Evolutionary conservation across 2,797 vertebrate species (phyloP).

Genomic region (Danio choprae): DNA sequence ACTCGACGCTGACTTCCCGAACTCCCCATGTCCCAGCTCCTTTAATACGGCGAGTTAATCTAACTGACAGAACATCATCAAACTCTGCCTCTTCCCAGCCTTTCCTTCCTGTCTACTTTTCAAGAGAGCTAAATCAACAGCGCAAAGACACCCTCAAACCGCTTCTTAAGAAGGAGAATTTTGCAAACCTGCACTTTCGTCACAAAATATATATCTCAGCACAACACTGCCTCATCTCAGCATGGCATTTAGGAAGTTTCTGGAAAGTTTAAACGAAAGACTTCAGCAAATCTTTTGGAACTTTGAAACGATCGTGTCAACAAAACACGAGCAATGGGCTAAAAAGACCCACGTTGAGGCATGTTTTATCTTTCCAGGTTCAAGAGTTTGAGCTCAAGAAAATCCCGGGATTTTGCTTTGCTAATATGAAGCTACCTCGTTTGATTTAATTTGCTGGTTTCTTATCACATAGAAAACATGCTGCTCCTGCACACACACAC

Average conservation of each 20-base stretch:
- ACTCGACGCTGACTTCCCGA: slow-evolving; percentile 44
- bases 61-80: slow-evolving; percentile 55
- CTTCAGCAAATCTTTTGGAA: slow-evolving; percentile 60
- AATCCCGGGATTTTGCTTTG: slow-evolving; percentile 16
- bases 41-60: slow-evolving; percentile 51
- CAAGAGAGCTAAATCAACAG: slow-evolving; percentile 52
- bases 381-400: slow-evolving; percentile 28
- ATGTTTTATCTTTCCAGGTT: slow-evolving; percentile 9
- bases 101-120: slow-evolving; percentile 32
- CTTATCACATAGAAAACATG: slow-evolving; percentile 41
- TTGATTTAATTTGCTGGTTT: slow-evolving; percentile 35
- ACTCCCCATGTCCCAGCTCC: slow-evolving; percentile 40
- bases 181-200: slow-evolving; percentile 57
- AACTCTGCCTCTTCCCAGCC: slow-evolving; percentile 30
- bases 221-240: slow-evolving; percentile 61
- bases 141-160: slow-evolving; percentile 37
- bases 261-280: slow-evolving; percentile 44
- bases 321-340: slow-evolving; percentile 46
- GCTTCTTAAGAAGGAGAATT: slow-evolving; percentile 43
- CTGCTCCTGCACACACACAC: background rate
- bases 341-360: background rate
- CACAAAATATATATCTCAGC: slow-evolving; percentile 61
- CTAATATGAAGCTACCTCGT: slow-evolving; percentile 31
- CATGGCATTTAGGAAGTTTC: slow-evolving; percentile 14
- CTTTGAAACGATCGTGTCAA: slow-evolving; percentile 60